These are phyloP conservation scores for Squalus acanthias DNA, from an alignment of 2,797 vertebrate species.

Conservation along the genomic window DNA sequence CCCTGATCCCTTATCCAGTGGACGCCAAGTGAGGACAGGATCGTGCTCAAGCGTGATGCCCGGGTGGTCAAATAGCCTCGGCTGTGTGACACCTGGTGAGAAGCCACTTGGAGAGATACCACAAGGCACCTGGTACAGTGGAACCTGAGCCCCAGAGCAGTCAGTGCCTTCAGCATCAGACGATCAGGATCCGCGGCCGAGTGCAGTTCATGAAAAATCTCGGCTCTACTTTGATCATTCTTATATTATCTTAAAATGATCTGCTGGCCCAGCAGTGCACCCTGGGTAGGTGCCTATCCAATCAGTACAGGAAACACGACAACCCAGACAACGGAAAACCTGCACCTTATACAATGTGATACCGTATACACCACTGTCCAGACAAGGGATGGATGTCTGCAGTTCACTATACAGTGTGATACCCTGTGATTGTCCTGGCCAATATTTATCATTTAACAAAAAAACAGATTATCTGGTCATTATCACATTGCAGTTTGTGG, in stretches of 20 bases:
- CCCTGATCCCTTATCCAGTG: not conserved
- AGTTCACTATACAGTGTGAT: too few relatives aligned
- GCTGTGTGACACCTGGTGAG: not conserved
- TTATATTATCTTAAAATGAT: not conserved
- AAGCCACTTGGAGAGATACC: too few relatives aligned
- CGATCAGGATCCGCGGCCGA: not conserved
- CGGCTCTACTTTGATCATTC: not conserved
- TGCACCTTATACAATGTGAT: not conserved
- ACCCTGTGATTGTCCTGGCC: too few relatives aligned
- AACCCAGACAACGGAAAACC: too few relatives aligned
- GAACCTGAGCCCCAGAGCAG: not conserved
- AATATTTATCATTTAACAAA: too few relatives aligned
- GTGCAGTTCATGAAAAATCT: not conserved
- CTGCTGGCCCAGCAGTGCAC: not conserved
- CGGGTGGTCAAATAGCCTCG: not conserved
- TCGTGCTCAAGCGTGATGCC: not conserved
- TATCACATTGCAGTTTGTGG: too few relatives aligned
- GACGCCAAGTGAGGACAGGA: too few relatives aligned
- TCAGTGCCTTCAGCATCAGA: not conserved
- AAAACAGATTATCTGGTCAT: too few relatives aligned
- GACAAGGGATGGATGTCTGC: not conserved
- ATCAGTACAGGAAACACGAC: not conserved
- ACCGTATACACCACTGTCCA: not conserved
- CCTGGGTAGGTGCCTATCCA: not conserved
- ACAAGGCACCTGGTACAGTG: not conserved